Conservation (phyloP, 2,113 vertebrate genomes). For the Peromyscus maniculatus region DNA sequence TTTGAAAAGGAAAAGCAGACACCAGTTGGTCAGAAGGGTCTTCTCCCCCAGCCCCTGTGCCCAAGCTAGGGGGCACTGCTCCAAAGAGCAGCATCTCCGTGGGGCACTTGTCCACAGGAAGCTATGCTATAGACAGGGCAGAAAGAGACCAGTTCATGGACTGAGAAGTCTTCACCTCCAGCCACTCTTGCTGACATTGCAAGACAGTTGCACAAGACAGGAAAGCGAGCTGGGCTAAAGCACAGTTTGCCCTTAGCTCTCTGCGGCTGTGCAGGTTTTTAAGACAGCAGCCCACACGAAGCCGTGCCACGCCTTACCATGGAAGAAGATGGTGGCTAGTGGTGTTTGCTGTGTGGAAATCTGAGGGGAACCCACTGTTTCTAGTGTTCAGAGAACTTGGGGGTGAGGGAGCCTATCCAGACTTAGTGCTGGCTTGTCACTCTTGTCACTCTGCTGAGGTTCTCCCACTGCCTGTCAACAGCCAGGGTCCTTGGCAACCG, state of each 20-base stretch:
- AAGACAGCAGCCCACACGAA: conserved; percentile 21
- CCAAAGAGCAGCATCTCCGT: background rate
- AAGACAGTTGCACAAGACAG: conserved; percentile 7
- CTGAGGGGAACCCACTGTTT: background rate
- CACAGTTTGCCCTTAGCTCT: background rate
- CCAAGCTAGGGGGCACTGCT: background rate
- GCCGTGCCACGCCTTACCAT: background rate
- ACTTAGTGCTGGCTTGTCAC: background rate
- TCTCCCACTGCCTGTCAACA: background rate
- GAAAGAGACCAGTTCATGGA: background rate
- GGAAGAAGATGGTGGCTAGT: background rate
- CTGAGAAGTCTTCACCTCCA: background rate
- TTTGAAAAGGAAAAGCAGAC: background rate
- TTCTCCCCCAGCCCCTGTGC: too few relatives aligned
- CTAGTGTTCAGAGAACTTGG: background rate
- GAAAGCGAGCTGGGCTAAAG: background rate
- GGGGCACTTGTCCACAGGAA: background rate
- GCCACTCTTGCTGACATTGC: background rate
- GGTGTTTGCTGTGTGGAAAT: background rate
- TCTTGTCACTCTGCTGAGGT: background rate
- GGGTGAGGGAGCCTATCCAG: background rate
- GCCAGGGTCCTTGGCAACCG: background rate
- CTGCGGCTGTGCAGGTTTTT: background rate
- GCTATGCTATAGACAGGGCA: background rate
- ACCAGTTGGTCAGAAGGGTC: background rate